Base-by-base conservation (phyloP, 2,113 vertebrate species). In the Epinephelus cyanopodus region DNA sequence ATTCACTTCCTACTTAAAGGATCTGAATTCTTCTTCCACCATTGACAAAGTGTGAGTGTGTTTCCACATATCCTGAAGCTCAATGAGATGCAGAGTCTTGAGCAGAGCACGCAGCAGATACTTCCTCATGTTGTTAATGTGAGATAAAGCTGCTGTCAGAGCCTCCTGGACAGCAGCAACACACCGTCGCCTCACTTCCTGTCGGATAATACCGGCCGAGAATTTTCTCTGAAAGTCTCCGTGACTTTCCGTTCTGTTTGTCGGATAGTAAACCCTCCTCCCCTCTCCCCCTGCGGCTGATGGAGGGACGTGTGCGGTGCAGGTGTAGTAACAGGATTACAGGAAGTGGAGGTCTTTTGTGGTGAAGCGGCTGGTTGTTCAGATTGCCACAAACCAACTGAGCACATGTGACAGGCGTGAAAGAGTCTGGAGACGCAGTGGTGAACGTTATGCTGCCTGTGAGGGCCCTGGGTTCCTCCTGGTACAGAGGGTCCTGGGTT, bases 301-400 rank as follows among this genome's bases (percentile, higher is more conserved):
- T 15, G 60, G 60, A 60, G 54, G 53, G 61, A n/a, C 9, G 58
- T n/a, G 62, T 48, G 73, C 56, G 42, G 74, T 5, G 23, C 68
- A 68, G 58, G 69, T 52, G 56, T 52, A 58, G 69, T 82, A 86
- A 86, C 74, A 78, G 75, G 84, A 86, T 82, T 86, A 86, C 75
- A 70, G 68, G n/a, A 61, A 33, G 39, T 5, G 0, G 4, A 37
- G 8, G 9, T 37, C 65, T 71, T 75, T 47, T 53, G 65, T 53
- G 53, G 48, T 27, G 27, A 65, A 42, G 1, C 2, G 1, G n/a
- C 27, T 9, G 42, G n/a, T 63, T 37, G 50, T 63, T 68, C 37
- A n/a, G 47, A 71, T 9, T 10, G 11, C 23, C n/a, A 5, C 50
- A 78, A 14, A 78, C 68, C 63, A 64, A 29, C 29, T 29, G 29